Base-by-base conservation (phyloP, 2,113 vertebrate species). In the Burhinus bistriatus region DNA sequence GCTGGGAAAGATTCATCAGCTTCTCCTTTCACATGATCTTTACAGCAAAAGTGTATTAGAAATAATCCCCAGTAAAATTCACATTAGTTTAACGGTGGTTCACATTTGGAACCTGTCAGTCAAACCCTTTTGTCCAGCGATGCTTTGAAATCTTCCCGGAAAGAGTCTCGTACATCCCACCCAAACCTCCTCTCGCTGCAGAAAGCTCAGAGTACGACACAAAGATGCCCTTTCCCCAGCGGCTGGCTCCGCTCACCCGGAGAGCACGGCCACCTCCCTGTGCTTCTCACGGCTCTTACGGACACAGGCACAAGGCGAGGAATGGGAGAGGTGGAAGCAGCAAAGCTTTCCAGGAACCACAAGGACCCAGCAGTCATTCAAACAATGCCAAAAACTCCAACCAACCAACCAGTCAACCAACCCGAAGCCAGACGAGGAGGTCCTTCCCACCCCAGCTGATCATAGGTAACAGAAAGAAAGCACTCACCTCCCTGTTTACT, bases 401-500 rank as follows among this genome's bases (percentile, higher is more conserved):
- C 34, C 13, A 68, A 20, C 3, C 64, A 73, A 47, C 44, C 68
- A 54, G 59, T 6, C 65, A 32, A 17, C 21, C 40, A 58, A 20
- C 36, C 73, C 44, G 7, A n/a, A 13, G 72, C 25, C 47, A 38
- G 87, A n/a, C 3, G 2, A 66, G 62, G 82, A 92, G 87, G 32
- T 78, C 73, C 87, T 91, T 58, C 81, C 93, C 95, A 66, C 82
- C 82, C 84, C 76, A 23, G 78, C 82, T 89, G 76, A 45, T 59
- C 69, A 10, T 51, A 75, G 93, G 80, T 65, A 94, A 91, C 29
- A 85, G 76, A 97, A 82, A 95, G 95, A 95, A 47, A 92, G 93
- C 98, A 99, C 98, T 99, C 98, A 99, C 99, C 98, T 98, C 99
- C 99, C 98, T 99, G 99, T 87, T 99, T 99, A 98, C 98, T 99